Conservation (phyloP, 2,113 vertebrate species). For the Thryonomys swinderianus region DNA sequence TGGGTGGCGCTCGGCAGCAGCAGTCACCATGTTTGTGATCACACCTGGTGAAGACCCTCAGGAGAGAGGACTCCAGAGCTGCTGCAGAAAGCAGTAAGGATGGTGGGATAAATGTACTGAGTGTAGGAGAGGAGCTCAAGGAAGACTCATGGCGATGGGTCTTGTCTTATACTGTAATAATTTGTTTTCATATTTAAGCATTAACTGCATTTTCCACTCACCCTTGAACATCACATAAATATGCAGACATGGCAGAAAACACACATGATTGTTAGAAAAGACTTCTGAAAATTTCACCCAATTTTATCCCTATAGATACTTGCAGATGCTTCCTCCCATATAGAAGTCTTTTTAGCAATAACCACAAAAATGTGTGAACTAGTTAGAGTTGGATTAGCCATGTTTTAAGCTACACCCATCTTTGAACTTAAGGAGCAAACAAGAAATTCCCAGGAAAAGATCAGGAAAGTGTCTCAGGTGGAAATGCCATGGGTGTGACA, state of each 20-base stretch:
- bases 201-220: neutral
- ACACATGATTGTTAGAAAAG: neutral
- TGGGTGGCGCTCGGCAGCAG: neutral
- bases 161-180: neutral
- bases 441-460: neutral
- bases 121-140: neutral
- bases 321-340: neutral
- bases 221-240: neutral
- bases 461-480: neutral
- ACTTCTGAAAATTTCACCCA: neutral
- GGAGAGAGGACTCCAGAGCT: neutral
- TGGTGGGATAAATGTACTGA: neutral
- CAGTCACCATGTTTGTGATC: neutral
- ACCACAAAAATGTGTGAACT: neutral
- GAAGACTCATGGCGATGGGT: neutral
- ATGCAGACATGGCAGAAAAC: neutral
- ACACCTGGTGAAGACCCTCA: neutral
- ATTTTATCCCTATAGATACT: neutral
- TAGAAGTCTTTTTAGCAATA: neutral
- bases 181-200: neutral
- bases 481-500: neutral
- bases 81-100: neutral
- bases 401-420: neutral
- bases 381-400: neutral
- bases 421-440: neutral